phyloP scores from a whole-genome alignment of 2,113 vertebrate species.

The Hiodon tergisus region DNA sequence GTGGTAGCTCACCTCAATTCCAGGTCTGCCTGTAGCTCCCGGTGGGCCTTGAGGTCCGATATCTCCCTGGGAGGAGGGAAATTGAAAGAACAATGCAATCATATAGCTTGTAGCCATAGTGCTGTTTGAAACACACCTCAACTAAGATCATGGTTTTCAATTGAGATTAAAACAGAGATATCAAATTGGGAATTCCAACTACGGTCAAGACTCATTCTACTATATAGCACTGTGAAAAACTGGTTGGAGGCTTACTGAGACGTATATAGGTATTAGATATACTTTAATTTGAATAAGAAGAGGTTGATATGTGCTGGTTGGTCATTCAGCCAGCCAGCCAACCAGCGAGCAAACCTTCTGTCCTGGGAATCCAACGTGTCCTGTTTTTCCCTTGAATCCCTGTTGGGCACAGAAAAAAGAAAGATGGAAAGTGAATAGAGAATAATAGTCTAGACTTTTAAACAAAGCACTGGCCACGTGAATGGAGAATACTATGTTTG shows the following conservation, averaged over 20 bases:
- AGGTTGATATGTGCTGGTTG: neutral
- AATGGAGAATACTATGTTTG: too few relatives aligned
- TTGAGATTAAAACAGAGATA: too few relatives aligned
- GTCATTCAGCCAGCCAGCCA: neutral
- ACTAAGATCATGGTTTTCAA: too few relatives aligned
- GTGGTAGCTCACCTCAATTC: conserved; percentile 69
- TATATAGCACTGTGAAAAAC: too few relatives aligned
- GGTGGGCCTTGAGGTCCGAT: conserved; percentile 75
- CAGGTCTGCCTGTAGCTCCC: conserved; percentile 69
- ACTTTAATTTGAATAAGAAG: neutral
- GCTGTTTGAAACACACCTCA: neutral
- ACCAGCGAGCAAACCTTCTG: conserved; percentile 52
- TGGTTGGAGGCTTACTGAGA: too few relatives aligned
- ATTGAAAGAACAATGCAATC: neutral
- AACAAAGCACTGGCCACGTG: neutral
- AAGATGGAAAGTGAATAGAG: conserved; percentile 19
- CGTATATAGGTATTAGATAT: too few relatives aligned
- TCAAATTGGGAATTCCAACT: too few relatives aligned
- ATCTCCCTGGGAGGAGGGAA: conserved; percentile 70
- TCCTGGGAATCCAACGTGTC: conserved; percentile 59
- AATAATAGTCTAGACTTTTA: neutral
- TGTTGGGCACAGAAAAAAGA: conserved; percentile 48
- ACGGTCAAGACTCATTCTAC: too few relatives aligned
- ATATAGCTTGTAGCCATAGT: neutral
- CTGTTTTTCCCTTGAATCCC: conserved; percentile 64